phyloP scores from a whole-genome alignment of 1,140 invertebrate genomes.

The Condylostylus longicornis region DNA sequence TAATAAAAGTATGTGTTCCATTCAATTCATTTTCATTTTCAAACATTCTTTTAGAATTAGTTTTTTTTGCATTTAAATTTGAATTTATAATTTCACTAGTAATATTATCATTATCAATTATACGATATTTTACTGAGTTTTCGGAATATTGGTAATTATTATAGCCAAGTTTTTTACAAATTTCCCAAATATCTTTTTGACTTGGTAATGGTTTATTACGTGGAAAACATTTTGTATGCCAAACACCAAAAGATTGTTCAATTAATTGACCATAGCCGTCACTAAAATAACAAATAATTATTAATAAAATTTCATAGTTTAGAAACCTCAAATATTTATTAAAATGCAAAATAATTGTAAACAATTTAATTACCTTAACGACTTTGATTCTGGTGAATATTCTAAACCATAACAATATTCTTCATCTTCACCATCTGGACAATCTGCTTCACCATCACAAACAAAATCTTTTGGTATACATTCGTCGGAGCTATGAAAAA shows the following conservation, averaged over 20 bases:
- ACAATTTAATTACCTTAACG: not conserved
- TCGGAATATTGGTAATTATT: constrained; percentile 21
- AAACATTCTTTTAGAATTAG: constrained; percentile 17
- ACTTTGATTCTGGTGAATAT: constrained; percentile 15
- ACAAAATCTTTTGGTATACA: constrained; percentile 54
- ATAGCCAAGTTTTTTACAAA: constrained; percentile 33
- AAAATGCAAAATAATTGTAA: not conserved
- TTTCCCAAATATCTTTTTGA: constrained; percentile 24
- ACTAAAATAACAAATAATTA: constrained; percentile 18
- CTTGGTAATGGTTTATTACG: constrained; percentile 22
- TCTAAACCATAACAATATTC: constrained; percentile 33
- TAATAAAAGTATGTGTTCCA: too few relatives aligned
- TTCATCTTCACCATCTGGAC: constrained; percentile 54
- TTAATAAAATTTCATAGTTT: constrained; percentile 1
- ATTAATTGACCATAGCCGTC: constrained; percentile 38
- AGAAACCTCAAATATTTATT: not conserved
- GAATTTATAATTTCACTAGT: constrained; percentile 19
- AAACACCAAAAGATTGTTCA: constrained; percentile 38
- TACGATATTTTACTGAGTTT: constrained; percentile 17
- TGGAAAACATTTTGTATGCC: constrained; percentile 42
- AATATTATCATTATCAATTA: constrained; percentile 24
- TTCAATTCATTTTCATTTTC: constrained; percentile 15
- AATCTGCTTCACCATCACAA: constrained; percentile 54
- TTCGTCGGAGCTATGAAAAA: constrained; percentile 20
- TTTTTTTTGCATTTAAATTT: constrained; percentile 13